Base-by-base conservation (phyloP, 2,113 vertebrate genomes). In the Perca fluviatilis region DNA sequence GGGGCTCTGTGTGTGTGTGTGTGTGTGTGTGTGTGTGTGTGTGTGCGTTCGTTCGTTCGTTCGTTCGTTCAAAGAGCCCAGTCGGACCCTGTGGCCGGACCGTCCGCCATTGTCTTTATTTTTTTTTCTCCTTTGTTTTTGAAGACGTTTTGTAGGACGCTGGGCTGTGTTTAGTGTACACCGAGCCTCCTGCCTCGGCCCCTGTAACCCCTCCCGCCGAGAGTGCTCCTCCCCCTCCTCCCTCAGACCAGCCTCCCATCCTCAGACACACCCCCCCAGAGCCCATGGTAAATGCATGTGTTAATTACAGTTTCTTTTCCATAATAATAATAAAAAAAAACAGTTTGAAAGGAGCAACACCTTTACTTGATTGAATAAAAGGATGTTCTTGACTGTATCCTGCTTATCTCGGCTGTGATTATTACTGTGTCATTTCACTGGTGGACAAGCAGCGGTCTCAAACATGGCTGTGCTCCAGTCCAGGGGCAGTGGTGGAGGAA, bases 231-330 rank as follows among this genome's bases (percentile, higher is more conserved):
- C 51, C 74, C 53, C 66, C 79, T 51, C 69, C 69, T 19, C 62
- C 68, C 54, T 63, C 83, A 72, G 76, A 79, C 71, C 85, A 80
- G 92, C 69, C 3, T 65, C 91, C 74, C 86, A 63, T 84, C 87
- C 89, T 89, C 88, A 79, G 78, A 89, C 87, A 86, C 88, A 63
- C 91, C 6, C 91, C 88, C 91, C 93, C 94, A 95, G 93, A 95
- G 95, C 95, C 94, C 94, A 77, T 91, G 96, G 95, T 95, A 96
- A 96, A 96, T 96, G 96, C 96, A 96, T 96, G 96, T 96, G 95
- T 96, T 96, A 96, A 96, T 95, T 96, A 96, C 95, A 94, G 94
- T 96, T 96, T 96, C 95, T 96, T 96, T 96, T 96, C 96, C 95
- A 96, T 96, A 96, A 96, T 96, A 96, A 94, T 91, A 86, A 92